Base-by-base conservation (phyloP, 2,113 vertebrate species). In the Barnardius zonarius region DNA sequence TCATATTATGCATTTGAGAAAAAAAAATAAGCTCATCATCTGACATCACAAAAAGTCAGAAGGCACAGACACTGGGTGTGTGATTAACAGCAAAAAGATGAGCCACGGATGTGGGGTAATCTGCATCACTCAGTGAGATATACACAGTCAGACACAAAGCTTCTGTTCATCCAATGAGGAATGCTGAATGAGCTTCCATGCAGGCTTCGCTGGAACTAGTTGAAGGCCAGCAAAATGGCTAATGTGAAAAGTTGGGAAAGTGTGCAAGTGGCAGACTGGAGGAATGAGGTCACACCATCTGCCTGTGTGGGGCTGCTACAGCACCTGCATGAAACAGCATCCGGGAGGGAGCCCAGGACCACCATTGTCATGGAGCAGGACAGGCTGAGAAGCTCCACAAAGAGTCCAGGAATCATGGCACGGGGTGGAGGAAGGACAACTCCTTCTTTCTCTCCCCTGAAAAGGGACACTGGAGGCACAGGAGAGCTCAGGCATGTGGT, bases 251-350 rank as follows among this genome's bases (percentile, higher is more conserved):
- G 30, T 31, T 35, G 25, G 59, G 28, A 35, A 76, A 83, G 51
- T 5, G 39, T 62, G 51, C 0, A 0, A 49, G 27, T 3, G 49
- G 19, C 39, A 75, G 39, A 17, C 12, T 46, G 62, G 52, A 51
- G 27, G 37, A 66, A 64, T 23, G 51, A 68, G 57, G 72, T 61
- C 68, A 19, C 39, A 66, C 13, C 86, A 61, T 18, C 11, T 67
- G 75, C 10, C n/a, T 31, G 17, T 0, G 1, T 0, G 0, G 14
- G 25, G 49, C 54, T 82, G 59, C 43, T 8, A 3, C 0, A 0
- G 28, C 11, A 28, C 37, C 48, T 67, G 64, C 37, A 35, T 51
- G 27, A 37, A 88, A 52, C 18, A 33, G 13, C 44, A 39, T 35
- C n/a, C 20, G 35, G 74, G 48, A 74, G 6, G 7, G n/a, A 69